Evolutionary conservation across 2,113 vertebrate genomes (phyloP), one percentile per base, ranked within the genome.

Genomic region (Malaclemys terrapin): DNA sequence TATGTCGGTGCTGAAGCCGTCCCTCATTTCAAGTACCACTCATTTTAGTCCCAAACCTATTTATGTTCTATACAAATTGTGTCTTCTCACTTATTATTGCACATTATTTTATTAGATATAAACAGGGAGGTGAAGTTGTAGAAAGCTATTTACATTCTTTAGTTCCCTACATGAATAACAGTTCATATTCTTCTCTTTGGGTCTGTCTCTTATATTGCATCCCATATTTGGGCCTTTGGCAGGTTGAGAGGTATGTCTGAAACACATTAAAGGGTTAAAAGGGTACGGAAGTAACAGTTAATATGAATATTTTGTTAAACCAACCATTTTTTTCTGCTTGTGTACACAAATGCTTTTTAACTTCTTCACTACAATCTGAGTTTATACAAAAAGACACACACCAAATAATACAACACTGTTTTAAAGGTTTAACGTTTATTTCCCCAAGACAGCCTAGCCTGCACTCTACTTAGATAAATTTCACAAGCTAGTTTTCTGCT

Each of bases 351-450:
- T 75, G 0, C 2, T 1, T 29, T 6, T n/a, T 17, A 8, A 2
- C 3, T 35, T 57, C 5, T 1, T 0, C n/a, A 16, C 3, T 65
- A 3, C 14, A 76, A 47, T 4, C 0, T 47, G 3, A 19, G 35
- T 0, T 0, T 1, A 16, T 0, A 93, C 2, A 97, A 95, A 85
- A 97, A 82, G 53, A 54, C 53, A 97, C 96, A 84, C 90, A 97
- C 76, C 20, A 13, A 92, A 90, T 72, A 72, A 22, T 93, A 96
- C 98, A 97, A 95, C 84, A 81, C 91, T 87, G 93, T 98, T 98
- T 96, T 98, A 98, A 72, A 99, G 98, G 99, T 99, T 99, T 99
- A 99, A 99, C 98, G 99, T 99, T 99, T 99, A 99, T 99, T 99
- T 99, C 98, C 99, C 98, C 98, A 99, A 99, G 99, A 99, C 99